Conservation (phyloP, 2,888 invertebrate genomes). For the Julus scandinavius region DNA sequence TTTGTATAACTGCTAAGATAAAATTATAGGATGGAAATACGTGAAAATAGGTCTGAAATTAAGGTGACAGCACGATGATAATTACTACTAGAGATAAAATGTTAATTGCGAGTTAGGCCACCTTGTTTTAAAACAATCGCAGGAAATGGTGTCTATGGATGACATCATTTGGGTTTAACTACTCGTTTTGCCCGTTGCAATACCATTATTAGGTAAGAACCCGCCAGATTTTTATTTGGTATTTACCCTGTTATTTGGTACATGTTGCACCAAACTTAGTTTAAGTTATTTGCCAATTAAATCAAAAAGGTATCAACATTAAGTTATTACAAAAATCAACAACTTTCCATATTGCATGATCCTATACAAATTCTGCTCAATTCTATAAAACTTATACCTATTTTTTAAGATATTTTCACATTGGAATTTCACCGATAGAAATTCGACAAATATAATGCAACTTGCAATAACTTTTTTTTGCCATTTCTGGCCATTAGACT, state of each 20-base stretch:
- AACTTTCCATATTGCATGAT: neutral
- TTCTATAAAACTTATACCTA: too few species aligned
- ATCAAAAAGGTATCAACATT: too few species aligned
- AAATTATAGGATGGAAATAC: neutral
- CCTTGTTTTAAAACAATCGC: slow-evolving; percentile 13
- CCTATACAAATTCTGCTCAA: neutral
- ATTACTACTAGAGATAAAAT: slow-evolving; percentile 8
- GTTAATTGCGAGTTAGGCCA: slow-evolving; percentile 35
- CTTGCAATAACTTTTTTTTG: too few species aligned
- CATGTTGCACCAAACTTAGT: neutral
- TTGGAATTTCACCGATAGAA: too few species aligned
- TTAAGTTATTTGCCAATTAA: too few species aligned
- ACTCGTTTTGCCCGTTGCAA: neutral
- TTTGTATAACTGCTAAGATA: neutral
- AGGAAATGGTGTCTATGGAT: slow-evolving; percentile 24
- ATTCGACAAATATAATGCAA: too few species aligned
- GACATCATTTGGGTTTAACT: neutral
- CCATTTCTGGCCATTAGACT: neutral
- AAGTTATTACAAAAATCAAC: too few species aligned
- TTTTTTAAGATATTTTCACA: too few species aligned
- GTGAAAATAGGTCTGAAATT: neutral
- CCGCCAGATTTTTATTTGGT: neutral
- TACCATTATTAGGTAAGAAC: neutral
- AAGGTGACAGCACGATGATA: neutral
- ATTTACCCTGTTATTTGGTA: neutral